Base-by-base conservation (phyloP, 2,113 vertebrate species). In the Todiramphus saurophagus region DNA sequence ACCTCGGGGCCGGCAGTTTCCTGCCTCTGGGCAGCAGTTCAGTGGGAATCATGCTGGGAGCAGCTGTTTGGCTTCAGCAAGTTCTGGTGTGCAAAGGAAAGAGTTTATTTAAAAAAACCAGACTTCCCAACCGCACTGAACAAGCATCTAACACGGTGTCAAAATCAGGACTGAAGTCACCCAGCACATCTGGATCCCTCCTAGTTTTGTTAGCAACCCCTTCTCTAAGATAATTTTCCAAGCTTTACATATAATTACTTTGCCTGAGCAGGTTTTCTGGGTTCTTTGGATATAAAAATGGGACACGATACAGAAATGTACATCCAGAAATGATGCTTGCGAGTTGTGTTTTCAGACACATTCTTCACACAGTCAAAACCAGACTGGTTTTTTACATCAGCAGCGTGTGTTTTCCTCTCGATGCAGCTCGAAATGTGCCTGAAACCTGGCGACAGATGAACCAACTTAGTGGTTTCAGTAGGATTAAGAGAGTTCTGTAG, bases 341-440 rank as follows among this genome's bases (percentile, higher is more conserved):
- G n/a, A n/a, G n/a, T n/a, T n/a, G n/a, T n/a, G n/a, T n/a, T n/a
- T n/a, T n/a, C n/a, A n/a, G n/a, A n/a, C n/a, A n/a, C n/a, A n/a
- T n/a, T n/a, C n/a, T n/a, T n/a, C n/a, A n/a, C n/a, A n/a, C n/a
- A n/a, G n/a, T n/a, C n/a, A n/a, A n/a, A n/a, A n/a, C n/a, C n/a
- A n/a, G n/a, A n/a, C n/a, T n/a, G n/a, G n/a, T n/a, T n/a, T n/a
- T 85, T 86, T 48, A 18, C 21, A 56, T 43, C 39, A 5, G 16
- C 16, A 55, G 1, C 4, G 1, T 8, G 2, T 9, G 5, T 76
- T 72, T 80, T 59, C 33, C 53, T 41, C 1, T 0, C 0, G 7
- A 6, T 16, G 50, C 27, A 5, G 0, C 58, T 67, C 2, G 13
- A 13, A 64, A 41, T 58, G 77, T 53, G 21, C 56, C 60, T n/a